A percentile compares a stretch with the other conserved stretches of the same genome.
These are phyloP conservation scores for Harpagifer antarcticus DNA, from an alignment of 2,797 vertebrate species.

Conservation along the genomic window DNA sequence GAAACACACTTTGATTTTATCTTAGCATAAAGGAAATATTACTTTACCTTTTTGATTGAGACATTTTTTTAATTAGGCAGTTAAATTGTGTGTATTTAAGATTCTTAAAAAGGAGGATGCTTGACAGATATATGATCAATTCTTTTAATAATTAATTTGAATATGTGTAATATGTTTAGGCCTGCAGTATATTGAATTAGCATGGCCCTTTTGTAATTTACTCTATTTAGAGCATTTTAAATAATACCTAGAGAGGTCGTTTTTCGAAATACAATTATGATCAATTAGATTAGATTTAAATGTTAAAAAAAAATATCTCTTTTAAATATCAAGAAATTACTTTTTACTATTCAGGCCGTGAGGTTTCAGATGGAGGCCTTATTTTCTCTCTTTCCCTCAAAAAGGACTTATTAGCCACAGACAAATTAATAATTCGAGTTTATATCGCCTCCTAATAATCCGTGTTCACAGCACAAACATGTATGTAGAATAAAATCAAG, in stretches of 20 bases:
- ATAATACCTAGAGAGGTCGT: not conserved
- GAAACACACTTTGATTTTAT: slow-evolving; percentile 4
- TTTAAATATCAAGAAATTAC: not conserved
- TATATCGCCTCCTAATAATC: not conserved
- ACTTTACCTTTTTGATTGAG: not conserved
- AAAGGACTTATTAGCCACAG: not conserved
- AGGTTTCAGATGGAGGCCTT: slow-evolving; percentile 20
- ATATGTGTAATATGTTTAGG: not conserved
- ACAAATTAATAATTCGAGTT: not conserved
- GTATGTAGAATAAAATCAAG: not conserved
- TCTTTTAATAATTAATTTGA: not conserved
- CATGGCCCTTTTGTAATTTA: not conserved
- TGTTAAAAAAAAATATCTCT: not conserved
- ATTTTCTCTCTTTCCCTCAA: not conserved
- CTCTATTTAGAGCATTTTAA: not conserved
- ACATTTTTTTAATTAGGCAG: not conserved
- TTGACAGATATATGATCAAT: not conserved
- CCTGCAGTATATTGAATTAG: not conserved
- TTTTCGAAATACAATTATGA: not conserved
- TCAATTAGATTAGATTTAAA: not conserved
- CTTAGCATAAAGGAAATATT: not conserved
- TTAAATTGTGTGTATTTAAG: not conserved
- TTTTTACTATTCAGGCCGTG: not conserved
- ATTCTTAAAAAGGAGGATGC: not conserved
- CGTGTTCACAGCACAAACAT: not conserved